Percentiles rank a stretch among this genome's conserved stretches.
phyloP scores from a whole-genome alignment of 2,113 vertebrate genomes.

The Calidris pygmaea region DNA sequence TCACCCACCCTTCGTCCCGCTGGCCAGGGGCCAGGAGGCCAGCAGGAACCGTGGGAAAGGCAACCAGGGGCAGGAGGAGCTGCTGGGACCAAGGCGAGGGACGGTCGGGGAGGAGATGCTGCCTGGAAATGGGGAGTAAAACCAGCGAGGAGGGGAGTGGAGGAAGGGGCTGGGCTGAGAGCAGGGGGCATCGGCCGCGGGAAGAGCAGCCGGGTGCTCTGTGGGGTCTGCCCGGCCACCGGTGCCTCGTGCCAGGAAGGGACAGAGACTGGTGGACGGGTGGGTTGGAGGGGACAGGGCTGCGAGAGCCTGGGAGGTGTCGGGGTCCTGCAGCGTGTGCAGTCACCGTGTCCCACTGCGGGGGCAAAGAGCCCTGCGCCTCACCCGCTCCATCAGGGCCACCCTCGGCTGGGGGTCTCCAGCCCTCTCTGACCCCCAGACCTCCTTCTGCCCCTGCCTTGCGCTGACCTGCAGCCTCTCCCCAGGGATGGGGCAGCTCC shows the following conservation, averaged over 20 bases:
- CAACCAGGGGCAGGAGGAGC: not conserved
- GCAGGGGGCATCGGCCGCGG: rapidly evolving
- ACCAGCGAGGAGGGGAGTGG: not conserved
- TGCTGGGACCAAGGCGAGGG: not conserved
- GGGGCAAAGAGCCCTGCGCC: rapidly evolving
- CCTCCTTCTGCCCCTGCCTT: not conserved
- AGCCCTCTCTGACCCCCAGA: not conserved
- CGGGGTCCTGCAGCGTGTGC: not conserved
- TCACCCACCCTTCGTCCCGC: not conserved
- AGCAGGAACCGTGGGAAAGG: not conserved
- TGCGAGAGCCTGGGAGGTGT: rapidly evolving
- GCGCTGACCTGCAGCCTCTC: not conserved
- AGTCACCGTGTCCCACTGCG: rapidly evolving
- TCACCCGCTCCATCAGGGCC: not conserved
- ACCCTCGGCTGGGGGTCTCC: not conserved
- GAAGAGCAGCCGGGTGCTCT: rapidly evolving
- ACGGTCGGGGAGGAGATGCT: not conserved
- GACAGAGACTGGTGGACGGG: rapidly evolving
- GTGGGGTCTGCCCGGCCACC: not conserved
- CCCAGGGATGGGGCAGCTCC: not conserved
- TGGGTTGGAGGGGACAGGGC: rapidly evolving
- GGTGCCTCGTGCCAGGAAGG: too few species aligned
- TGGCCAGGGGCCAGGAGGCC: not conserved
- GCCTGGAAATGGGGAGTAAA: not conserved
- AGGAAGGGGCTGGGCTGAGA: not conserved